A percentile compares a stretch with the other conserved stretches of the same genome.
Evolutionary conservation across 2,888 invertebrate species (phyloP).

Genomic region (Polyommatus iphigenia): DNA sequence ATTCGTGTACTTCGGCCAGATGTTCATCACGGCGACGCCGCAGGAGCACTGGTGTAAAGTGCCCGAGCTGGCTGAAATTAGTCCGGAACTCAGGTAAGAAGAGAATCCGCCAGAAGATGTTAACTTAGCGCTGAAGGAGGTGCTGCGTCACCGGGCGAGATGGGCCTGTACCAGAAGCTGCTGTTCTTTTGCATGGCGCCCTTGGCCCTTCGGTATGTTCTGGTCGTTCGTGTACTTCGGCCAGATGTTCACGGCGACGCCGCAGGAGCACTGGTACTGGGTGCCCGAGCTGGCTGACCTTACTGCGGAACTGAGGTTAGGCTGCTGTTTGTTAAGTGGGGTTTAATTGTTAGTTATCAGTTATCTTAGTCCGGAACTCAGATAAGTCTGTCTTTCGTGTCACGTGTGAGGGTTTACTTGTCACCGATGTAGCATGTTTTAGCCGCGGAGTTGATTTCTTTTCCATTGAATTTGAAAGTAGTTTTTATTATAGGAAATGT

Average conservation of each 20-base stretch:
- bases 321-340: too few species aligned
- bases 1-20: slow-evolving; percentile 68
- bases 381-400: too few species aligned
- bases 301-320: slow-evolving; percentile 58
- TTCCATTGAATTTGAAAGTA: too few species aligned
- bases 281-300: too few species aligned
- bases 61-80: slow-evolving; percentile 59
- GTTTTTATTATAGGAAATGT: too few species aligned
- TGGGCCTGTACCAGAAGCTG: slow-evolving; percentile 66
- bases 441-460: too few species aligned
- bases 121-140: too few species aligned
- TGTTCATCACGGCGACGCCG: slow-evolving; percentile 68
- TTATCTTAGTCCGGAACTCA: too few species aligned
- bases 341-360: too few species aligned
- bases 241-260: slow-evolving; percentile 70
- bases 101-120: too few species aligned
- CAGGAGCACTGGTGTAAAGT: slow-evolving; percentile 66
- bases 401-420: background rate
- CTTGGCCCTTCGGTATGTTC: too few species aligned
- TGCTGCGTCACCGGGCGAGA: slow-evolving; percentile 48
- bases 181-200: too few species aligned
- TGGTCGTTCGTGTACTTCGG: slow-evolving; percentile 69
- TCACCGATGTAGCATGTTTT: background rate
- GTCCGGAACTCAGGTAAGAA: slow-evolving; percentile 53
- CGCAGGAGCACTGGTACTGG: slow-evolving; percentile 70